phyloP scores from a whole-genome alignment of 2,888 invertebrate species.

The Hemithea aestivaria region DNA sequence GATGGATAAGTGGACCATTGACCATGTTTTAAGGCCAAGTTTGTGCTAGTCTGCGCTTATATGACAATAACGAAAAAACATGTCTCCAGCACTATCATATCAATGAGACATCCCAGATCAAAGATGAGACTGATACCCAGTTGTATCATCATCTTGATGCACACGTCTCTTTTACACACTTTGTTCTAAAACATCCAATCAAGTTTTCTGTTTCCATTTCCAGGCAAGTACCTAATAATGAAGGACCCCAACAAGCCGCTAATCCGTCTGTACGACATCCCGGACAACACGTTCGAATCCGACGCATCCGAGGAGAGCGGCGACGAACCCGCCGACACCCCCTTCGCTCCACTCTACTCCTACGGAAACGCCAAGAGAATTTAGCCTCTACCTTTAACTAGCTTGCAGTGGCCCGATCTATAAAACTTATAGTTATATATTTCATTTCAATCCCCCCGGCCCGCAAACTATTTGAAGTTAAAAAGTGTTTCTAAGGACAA shows the following conservation, averaged over 20 bases:
- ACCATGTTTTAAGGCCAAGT: no score
- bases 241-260: conserved; percentile 99
- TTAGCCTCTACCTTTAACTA: conserved; percentile 32
- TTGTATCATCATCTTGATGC: no score
- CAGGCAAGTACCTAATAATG: conserved; percentile 94
- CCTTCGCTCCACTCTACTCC: conserved; percentile 72
- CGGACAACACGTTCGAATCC: conserved; percentile 98
- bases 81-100: no score
- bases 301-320: conserved; percentile 95
- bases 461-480: conserved; percentile 18
- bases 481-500: conserved; percentile 31
- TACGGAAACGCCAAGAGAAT: conserved; percentile 73
- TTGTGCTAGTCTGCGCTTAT: not conserved
- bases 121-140: no score
- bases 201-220: conserved; percentile 13
- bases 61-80: not conserved
- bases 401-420: conserved; percentile 5
- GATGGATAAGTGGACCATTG: no score
- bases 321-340: conserved; percentile 79
- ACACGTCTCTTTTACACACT: no score
- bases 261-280: conserved; percentile 98
- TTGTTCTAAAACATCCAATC: not conserved
- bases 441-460: conserved; percentile 11
- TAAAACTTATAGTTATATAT: conserved; percentile 1
- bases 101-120: no score